phyloP scores from a whole-genome alignment of 2,113 vertebrate species.

The Sorex araneus region DNA sequence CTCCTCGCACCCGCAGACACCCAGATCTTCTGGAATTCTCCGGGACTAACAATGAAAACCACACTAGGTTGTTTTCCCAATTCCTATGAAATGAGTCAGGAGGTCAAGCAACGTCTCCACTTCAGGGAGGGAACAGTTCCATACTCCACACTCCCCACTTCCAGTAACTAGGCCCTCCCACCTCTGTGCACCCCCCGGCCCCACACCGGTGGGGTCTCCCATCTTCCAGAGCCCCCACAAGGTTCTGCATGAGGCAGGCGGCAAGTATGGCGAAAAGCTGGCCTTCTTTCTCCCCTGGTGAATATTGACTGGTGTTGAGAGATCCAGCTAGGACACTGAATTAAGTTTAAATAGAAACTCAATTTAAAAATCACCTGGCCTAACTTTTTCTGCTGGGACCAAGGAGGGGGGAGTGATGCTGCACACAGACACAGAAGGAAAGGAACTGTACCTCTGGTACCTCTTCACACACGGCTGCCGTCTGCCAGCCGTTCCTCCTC shows the following conservation, averaged over 20 bases:
- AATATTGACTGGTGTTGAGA: constrained; percentile 22
- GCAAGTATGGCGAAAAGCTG: not conserved
- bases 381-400: constrained; percentile 63
- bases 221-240: too few species aligned
- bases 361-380: constrained; percentile 44
- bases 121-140: constrained; percentile 84
- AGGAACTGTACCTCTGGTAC: constrained; percentile 20
- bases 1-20: constrained; percentile 68
- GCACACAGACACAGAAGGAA: constrained; percentile 55
- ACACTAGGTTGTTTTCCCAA: constrained; percentile 87
- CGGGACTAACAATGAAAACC: constrained; percentile 87
- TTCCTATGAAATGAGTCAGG: constrained; percentile 90
- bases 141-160: constrained; percentile 77
- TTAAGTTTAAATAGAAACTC: too few species aligned
- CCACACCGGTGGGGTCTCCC: too few species aligned
- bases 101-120: constrained; percentile 87
- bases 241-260: too few species aligned
- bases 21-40: constrained; percentile 79
- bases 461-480: constrained; percentile 44
- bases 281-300: constrained; percentile 67
- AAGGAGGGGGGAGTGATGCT: not conserved
- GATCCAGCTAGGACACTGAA: not conserved
- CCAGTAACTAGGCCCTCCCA: constrained; percentile 53
- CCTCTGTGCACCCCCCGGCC: not conserved
- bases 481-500: constrained; percentile 46